A percentile compares a stretch with the other conserved stretches of the same genome.
Conservation (phyloP, 2,888 invertebrate species). For the Catocala sponsa region DNA sequence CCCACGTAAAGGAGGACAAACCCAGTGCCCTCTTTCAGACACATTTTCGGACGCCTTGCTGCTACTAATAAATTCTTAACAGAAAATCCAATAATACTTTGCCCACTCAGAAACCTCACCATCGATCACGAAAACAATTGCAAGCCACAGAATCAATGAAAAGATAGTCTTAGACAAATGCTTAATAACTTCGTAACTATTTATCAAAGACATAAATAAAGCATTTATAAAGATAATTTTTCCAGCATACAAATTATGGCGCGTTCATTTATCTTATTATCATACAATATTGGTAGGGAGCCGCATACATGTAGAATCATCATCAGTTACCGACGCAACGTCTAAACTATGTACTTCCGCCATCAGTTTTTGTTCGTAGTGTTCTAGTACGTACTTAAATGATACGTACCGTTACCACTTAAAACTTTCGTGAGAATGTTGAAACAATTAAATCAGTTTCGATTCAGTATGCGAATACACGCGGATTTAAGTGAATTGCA, state of each 20-base stretch:
- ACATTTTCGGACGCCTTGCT: too few species aligned
- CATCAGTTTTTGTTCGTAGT: constrained; percentile 60
- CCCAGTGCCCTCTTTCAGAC: too few species aligned
- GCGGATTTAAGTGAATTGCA: constrained; percentile 52
- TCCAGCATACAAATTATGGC: background rate
- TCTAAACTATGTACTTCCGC: constrained; percentile 65
- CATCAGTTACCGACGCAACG: constrained; percentile 62
- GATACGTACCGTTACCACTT: constrained; percentile 63
- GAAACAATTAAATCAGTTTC: constrained; percentile 54
- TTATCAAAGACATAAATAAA: background rate
- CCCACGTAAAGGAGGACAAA: too few species aligned
- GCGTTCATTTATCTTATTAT: background rate
- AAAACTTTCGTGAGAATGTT: constrained; percentile 66
- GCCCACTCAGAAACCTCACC: too few species aligned
- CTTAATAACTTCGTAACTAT: too few species aligned
- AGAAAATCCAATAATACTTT: too few species aligned
- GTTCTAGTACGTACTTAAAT: constrained; percentile 55
- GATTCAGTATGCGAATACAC: constrained; percentile 51
- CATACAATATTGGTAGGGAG: background rate
- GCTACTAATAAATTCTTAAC: too few species aligned
- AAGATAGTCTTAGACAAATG: too few species aligned
- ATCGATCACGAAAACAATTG: too few species aligned
- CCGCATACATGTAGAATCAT: constrained; percentile 46
- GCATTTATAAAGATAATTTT: too few species aligned
- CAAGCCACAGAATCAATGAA: too few species aligned